Evolutionary conservation across 2,888 invertebrate species (phyloP).

Genomic region (Brachypterus glaber): DNA sequence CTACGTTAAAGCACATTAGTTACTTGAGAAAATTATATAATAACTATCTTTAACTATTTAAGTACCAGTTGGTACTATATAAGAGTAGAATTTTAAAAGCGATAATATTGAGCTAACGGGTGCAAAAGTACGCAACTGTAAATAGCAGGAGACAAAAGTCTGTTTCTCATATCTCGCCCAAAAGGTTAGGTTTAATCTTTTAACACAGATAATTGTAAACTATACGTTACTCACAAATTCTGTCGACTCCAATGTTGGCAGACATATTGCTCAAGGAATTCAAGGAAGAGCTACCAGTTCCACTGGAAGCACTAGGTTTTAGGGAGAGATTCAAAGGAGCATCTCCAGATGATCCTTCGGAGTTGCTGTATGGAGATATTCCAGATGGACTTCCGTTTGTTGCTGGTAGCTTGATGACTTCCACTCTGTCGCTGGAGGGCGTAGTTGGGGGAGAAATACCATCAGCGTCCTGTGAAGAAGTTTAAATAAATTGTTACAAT

Average conservation of each 20-base stretch:
- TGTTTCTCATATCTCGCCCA: no score
- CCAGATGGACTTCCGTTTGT: conserved; percentile 44
- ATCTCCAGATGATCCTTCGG: conserved; percentile 53
- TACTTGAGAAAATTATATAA: no score
- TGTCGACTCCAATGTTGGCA: conserved; percentile 41
- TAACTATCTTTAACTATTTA: no score
- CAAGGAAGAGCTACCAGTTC: conserved; percentile 43
- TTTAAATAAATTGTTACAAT: no score
- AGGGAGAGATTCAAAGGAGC: conserved; percentile 75
- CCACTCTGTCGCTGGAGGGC: conserved; percentile 58
- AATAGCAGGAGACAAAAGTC: no score
- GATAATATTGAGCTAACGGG: no score
- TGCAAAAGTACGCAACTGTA: no score
- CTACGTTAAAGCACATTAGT: no score
- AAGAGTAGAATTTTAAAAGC: no score
- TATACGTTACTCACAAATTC: conserved; percentile 49
- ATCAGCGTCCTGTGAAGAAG: conserved; percentile 29
- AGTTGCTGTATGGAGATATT: conserved; percentile 28
- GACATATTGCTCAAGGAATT: conserved; percentile 52
- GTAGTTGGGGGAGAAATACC: conserved; percentile 26
- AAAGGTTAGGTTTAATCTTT: no score
- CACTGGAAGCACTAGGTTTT: conserved; percentile 50
- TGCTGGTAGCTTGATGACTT: conserved; percentile 72
- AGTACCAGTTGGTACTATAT: no score
- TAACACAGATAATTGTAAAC: no score